Conservation (phyloP, 2,797 vertebrate species). For the Pantherophis vulpinus region DNA sequence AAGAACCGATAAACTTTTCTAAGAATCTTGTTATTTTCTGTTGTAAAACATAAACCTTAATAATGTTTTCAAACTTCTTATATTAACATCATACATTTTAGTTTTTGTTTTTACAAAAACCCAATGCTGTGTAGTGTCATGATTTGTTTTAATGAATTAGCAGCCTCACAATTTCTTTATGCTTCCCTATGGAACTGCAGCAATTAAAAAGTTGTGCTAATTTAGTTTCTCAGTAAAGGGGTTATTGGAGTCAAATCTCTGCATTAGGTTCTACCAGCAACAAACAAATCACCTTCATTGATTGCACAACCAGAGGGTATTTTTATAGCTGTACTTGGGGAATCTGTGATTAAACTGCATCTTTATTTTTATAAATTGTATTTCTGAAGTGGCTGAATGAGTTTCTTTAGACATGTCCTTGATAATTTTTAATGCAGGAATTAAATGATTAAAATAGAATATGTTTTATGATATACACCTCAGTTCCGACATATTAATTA, state of each 20-base stretch:
- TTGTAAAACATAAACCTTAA: conserved; percentile 32
- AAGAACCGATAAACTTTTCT: not conserved
- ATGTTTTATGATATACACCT: not conserved
- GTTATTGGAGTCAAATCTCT: conserved; percentile 67
- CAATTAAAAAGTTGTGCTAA: conserved; percentile 75
- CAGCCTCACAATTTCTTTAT: conserved; percentile 71
- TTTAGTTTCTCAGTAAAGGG: conserved; percentile 69
- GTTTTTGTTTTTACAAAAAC: conserved; percentile 59
- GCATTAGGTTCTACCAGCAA: conserved; percentile 62
- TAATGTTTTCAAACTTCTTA: conserved; percentile 39
- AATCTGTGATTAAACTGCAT: conserved; percentile 32
- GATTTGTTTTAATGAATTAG: conserved; percentile 67
- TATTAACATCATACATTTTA: conserved; percentile 45
- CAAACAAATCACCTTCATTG: conserved; percentile 69
- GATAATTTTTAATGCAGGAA: conserved; percentile 14
- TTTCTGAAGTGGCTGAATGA: conserved; percentile 23
- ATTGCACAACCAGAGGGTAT: conserved; percentile 59
- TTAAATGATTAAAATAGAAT: not conserved
- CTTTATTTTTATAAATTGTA: conserved; percentile 14
- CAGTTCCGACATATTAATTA: not conserved
- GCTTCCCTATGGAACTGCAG: conserved; percentile 59
- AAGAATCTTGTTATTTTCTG: conserved; percentile 28
- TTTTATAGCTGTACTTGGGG: conserved; percentile 37
- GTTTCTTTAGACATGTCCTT: not conserved
- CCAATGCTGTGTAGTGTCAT: conserved; percentile 53